Conservation (phyloP, 2,888 invertebrate genomes). For the Monoplex corrugatus region DNA sequence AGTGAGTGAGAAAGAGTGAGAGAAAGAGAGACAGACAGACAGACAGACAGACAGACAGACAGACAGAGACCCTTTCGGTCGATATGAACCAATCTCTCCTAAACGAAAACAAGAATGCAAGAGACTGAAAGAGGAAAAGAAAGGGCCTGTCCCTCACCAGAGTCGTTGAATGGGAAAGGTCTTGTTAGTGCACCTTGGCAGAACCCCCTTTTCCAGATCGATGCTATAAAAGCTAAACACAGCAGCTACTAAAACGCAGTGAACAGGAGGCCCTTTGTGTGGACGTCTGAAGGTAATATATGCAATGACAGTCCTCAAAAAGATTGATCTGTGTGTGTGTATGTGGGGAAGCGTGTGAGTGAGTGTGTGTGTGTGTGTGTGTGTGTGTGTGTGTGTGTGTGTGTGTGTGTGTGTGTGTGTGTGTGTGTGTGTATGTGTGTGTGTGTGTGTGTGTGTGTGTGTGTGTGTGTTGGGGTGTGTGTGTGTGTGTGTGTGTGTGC, state of each 20-base stretch:
- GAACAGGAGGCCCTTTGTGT: background rate
- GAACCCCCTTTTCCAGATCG: no score
- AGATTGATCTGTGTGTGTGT: background rate
- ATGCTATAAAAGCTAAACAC: background rate
- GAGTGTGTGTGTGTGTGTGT: background rate
- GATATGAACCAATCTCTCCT: no score
- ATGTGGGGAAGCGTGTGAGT: background rate
- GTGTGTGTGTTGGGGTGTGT: background rate
- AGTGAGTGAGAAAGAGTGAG: background rate
- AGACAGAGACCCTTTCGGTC: no score
- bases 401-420: background rate
- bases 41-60: no score
- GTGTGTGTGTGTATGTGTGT: background rate
- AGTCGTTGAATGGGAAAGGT: no score
- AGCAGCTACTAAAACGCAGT: background rate
- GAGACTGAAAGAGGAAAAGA: background rate
- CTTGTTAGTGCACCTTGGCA: no score
- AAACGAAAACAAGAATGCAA: background rate
- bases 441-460: background rate
- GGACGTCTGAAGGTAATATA: background rate
- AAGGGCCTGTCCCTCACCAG: no score
- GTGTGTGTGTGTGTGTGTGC: background rate
- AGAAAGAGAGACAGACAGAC: no score
- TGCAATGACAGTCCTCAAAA: background rate
- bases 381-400: slow-evolving; percentile 10